Conservation (phyloP, 2,113 vertebrate species). For the Takifugu flavidus region DNA sequence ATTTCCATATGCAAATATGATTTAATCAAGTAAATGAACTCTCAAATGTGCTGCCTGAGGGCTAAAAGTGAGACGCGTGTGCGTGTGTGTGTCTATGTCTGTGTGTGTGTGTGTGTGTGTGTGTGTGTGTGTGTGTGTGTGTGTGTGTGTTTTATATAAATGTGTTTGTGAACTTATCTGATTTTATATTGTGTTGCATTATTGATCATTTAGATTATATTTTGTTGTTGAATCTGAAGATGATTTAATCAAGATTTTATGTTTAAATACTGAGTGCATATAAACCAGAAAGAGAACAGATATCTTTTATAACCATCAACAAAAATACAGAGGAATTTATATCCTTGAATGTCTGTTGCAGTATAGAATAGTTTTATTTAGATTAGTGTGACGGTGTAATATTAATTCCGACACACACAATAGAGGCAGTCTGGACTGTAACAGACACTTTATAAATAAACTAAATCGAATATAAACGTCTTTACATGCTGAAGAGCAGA, state of each 20-base stretch:
- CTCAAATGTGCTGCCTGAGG: constrained; percentile 61
- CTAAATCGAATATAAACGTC: too few relatives aligned
- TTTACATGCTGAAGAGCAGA: too few relatives aligned
- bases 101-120: constrained; percentile 3
- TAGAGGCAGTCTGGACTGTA: too few relatives aligned
- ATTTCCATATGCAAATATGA: constrained; percentile 81
- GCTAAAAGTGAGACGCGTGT: constrained; percentile 47
- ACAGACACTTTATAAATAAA: too few relatives aligned
- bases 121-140: constrained; percentile 11
- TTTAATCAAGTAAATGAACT: constrained; percentile 79
- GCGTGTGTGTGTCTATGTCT: neutral
- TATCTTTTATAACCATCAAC: neutral
- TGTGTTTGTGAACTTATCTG: neutral
- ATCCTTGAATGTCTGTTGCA: neutral
- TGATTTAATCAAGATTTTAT: neutral
- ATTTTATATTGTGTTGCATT: constrained; percentile 3
- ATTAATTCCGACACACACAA: too few relatives aligned
- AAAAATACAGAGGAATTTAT: neutral
- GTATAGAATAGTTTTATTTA: too few relatives aligned
- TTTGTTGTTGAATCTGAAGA: neutral
- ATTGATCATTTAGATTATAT: neutral
- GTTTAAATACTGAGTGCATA: neutral
- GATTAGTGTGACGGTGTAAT: too few relatives aligned
- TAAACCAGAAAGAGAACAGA: neutral
- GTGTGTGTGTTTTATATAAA: neutral